Evolutionary conservation across 2,113 vertebrate species (phyloP).

Genomic region (Speoplatyrhinus poulsoni): DNA sequence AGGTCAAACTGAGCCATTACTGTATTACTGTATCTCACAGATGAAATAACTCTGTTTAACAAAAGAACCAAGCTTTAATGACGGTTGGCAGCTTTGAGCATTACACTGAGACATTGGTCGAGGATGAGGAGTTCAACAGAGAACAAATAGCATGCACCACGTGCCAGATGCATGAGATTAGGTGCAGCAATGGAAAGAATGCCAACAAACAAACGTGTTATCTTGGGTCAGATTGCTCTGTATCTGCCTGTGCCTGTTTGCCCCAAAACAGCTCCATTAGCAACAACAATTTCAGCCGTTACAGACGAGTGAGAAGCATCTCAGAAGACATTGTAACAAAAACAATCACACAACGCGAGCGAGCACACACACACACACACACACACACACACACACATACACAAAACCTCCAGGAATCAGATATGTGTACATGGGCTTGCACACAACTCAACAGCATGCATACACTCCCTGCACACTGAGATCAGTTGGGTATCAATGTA

Average conservation of each 20-base stretch:
- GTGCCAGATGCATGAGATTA: conserved; percentile 39
- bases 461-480: neutral
- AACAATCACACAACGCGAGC: neutral
- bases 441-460: conserved; percentile 10
- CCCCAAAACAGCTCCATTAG: conserved; percentile 64
- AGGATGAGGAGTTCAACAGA: conserved; percentile 20
- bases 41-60: too few relatives aligned
- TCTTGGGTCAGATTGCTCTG: conserved; percentile 54
- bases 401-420: conserved; percentile 9
- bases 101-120: neutral
- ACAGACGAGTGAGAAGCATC: conserved; percentile 56
- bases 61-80: too few relatives aligned
- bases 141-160: conserved; percentile 26
- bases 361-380: conserved; percentile 6
- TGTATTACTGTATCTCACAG: too few relatives aligned
- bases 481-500: conserved; percentile 18
- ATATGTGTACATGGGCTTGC: conserved; percentile 9
- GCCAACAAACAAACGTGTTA: conserved; percentile 53
- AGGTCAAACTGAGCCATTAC: too few relatives aligned
- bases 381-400: conserved; percentile 15
- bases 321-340: conserved; percentile 38
- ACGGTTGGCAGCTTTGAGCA: neutral
- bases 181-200: conserved; percentile 42
- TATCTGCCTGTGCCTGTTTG: conserved; percentile 47
- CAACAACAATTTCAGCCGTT: conserved; percentile 66